Base-by-base conservation (phyloP, 2,113 vertebrate species). In the Hippoglossus stenolepis region DNA sequence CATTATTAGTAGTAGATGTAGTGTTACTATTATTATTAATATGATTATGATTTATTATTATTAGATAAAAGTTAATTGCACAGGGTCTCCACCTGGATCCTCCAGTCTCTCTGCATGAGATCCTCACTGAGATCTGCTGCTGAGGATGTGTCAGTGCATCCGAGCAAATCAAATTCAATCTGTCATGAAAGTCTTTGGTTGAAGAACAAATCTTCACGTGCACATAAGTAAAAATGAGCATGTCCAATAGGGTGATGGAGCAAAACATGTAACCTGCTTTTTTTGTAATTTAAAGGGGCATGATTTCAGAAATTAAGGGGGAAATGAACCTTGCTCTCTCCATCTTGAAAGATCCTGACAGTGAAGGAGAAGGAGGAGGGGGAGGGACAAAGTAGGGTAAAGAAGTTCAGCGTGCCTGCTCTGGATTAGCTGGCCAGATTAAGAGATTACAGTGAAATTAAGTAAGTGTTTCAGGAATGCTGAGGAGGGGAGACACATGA, bases 361-460 rank as follows among this genome's bases (percentile, higher is more conserved):
- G 45, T 51, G 81, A 74, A 61, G 53, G n/a, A 62, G 53, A 21
- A 68, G 82, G 73, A 85, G 75, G 75, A 87, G 75, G 77, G 89
- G 83, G 84, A 83, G 73, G 40, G 14, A 77, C 79, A 85, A 79
- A 88, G 85, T 59, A 43, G 88, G 86, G 81, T 92, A 79, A 92
- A 93, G 83, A 83, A 85, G 69, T 89, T 88, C 88, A 86, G 70
- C 73, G 18, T 89, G 84, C 86, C 86, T 90, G 79, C 82, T 82
- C 72, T 70, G 91, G 94, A 94, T 95, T 94, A 93, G 54, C 60
- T 65, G 79, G 78, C 84, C 84, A 92, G 93, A 94, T 94, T 94
- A 94, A 93, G 91, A 90, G 94, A 94, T 95, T 95, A 93, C 79
- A 79, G 80, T 80, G 77, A 92, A 88, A 92, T 73, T 74, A 82